phyloP scores from a whole-genome alignment of 2,113 vertebrate species.

The Actinemys pallida region DNA sequence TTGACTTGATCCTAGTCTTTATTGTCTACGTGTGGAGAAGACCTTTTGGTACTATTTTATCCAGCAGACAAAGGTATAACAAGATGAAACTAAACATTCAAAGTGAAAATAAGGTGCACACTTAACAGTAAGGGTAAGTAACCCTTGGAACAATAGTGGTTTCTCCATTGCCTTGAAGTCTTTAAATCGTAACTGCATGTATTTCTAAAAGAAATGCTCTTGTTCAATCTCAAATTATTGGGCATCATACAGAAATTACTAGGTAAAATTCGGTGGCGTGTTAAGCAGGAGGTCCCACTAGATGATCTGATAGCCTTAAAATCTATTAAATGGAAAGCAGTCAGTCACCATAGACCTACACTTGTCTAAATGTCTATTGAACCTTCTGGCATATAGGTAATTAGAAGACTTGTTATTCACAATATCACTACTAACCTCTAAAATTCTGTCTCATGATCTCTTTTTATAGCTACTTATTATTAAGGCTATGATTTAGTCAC shows the following conservation, averaged over 20 bases:
- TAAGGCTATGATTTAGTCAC: too few relatives aligned
- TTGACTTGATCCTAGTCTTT: neutral
- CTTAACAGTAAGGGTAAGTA: neutral
- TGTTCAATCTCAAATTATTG: neutral
- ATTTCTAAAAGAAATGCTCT: neutral
- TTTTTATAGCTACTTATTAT: neutral
- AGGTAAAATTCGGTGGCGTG: neutral
- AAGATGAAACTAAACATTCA: neutral
- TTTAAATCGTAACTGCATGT: neutral
- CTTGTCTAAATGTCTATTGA: neutral
- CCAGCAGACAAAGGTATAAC: neutral
- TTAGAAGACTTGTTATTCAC: neutral
- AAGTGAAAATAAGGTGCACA: neutral
- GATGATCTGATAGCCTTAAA: neutral
- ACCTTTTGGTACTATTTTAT: neutral
- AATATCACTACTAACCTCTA: accelerated
- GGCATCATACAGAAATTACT: neutral
- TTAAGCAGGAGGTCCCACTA: neutral
- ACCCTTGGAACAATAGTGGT: neutral
- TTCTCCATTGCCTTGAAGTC: neutral
- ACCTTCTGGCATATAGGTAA: accelerated
- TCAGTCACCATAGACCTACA: accelerated
- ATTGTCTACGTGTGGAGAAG: neutral
- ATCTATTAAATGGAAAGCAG: neutral
- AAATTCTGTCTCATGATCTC: neutral